phyloP scores from a whole-genome alignment of 2,797 vertebrate genomes.

The Xyrichtys novacula region DNA sequence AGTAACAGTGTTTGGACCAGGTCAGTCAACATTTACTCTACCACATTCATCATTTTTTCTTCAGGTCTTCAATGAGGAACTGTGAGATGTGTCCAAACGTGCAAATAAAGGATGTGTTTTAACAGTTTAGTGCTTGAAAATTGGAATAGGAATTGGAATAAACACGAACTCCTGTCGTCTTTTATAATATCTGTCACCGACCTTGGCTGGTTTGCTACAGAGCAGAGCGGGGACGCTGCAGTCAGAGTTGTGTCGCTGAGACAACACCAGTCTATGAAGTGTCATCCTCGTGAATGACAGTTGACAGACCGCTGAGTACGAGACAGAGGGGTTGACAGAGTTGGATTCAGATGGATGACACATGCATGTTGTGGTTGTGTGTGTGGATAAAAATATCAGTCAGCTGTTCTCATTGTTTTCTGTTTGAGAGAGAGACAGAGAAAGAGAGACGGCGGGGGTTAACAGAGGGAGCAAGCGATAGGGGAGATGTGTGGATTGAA shows the following conservation, averaged over 20 bases:
- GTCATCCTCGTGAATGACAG: neutral
- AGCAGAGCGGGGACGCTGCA: neutral
- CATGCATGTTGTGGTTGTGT: neutral
- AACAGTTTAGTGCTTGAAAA: neutral
- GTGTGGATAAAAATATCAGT: neutral
- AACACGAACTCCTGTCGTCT: neutral
- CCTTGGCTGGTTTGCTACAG: neutral
- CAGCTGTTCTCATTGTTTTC: neutral
- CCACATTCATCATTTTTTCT: too few relatives aligned
- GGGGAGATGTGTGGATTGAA: neutral
- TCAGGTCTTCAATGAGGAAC: constrained; percentile 26
- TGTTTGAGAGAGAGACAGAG: neutral
- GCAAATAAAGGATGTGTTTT: neutral
- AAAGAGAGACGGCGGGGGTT: neutral
- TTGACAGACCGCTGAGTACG: neutral
- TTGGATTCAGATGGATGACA: neutral
- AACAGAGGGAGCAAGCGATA: neutral
- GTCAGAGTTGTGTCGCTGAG: neutral
- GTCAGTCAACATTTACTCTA: too few relatives aligned
- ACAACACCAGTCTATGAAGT: neutral
- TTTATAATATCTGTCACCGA: too few relatives aligned
- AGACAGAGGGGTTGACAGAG: neutral
- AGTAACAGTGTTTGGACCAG: too few relatives aligned
- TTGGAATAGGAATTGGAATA: too few relatives aligned
- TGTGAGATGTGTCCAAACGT: neutral